A percentile compares a stretch with the other conserved stretches of the same genome.
Evolutionary conservation across 1,140 invertebrate species (phyloP).

Genomic region (Plectus sambesii): DNA sequence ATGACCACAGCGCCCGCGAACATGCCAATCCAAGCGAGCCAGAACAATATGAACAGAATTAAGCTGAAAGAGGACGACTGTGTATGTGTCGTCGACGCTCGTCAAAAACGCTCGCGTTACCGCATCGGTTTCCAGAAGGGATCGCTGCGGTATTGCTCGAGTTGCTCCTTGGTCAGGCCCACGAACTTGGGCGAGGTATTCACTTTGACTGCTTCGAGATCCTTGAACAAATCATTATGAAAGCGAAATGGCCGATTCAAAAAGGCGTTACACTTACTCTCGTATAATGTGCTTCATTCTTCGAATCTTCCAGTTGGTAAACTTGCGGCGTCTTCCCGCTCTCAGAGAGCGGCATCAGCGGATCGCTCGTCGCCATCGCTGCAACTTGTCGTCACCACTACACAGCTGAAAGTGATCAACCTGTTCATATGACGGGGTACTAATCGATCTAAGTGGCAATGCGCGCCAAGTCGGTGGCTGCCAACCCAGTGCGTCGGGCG

Average conservation of each 20-base stretch:
- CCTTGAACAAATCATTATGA: constrained; percentile 19
- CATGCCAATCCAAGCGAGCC: constrained; percentile 41
- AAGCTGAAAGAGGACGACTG: constrained; percentile 9
- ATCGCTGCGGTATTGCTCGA: constrained; percentile 43
- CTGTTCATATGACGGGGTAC: too few species aligned
- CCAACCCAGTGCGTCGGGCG: too few species aligned
- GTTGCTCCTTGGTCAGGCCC: constrained; percentile 41
- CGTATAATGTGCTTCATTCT: too few species aligned
- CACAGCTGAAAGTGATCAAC: too few species aligned
- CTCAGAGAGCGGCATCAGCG: constrained; percentile 14
- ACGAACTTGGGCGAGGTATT: constrained; percentile 34
- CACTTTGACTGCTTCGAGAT: constrained; percentile 29
- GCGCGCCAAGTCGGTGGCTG: too few species aligned
- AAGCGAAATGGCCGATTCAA: constrained; percentile 25
- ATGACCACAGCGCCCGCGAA: constrained; percentile 41
- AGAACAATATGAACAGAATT: constrained; percentile 37
- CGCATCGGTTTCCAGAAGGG: constrained; percentile 43
- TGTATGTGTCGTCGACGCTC: neutral
- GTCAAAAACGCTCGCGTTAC: constrained; percentile 15
- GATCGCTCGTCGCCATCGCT: constrained; percentile 18
- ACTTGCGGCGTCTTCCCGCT: constrained; percentile 9
- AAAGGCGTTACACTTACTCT: too few species aligned
- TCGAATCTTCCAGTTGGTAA: constrained; percentile 18
- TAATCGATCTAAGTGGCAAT: too few species aligned
- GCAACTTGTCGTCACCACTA: too few species aligned